Evolutionary conservation across 2,888 invertebrate species (phyloP).

Genomic region (Lepidochrysops patricia): DNA sequence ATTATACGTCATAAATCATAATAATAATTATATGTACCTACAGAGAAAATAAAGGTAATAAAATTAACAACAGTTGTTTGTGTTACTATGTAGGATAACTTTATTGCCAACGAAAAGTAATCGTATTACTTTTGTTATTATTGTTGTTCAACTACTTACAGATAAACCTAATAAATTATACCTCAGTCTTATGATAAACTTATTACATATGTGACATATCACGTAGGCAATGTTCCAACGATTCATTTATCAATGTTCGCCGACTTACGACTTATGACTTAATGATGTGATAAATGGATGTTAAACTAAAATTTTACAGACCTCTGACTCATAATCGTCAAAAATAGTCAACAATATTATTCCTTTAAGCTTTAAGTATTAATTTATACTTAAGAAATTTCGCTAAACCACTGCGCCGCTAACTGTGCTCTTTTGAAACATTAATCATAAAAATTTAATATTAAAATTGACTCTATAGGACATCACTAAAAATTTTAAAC

Average conservation of each 20-base stretch:
- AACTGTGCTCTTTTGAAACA: too few relatives aligned
- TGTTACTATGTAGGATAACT: neutral
- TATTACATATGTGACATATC: neutral
- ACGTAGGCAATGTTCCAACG: neutral
- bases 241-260: neutral
- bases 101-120: conserved; percentile 6
- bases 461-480: neutral
- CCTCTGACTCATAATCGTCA: too few relatives aligned
- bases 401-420: too few relatives aligned
- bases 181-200: neutral
- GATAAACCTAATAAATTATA: conserved; percentile 1
- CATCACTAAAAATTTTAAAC: conserved; percentile 2
- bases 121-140: neutral
- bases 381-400: too few relatives aligned
- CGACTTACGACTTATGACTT: neutral
- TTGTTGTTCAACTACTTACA: conserved; percentile 8
- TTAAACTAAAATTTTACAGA: neutral
- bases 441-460: neutral
- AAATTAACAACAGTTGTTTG: neutral
- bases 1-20: neutral
- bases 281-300: neutral
- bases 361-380: too few relatives aligned
- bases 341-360: too few relatives aligned
- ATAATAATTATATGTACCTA: neutral
- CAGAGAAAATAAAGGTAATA: neutral